phyloP scores from a whole-genome alignment of 2,797 vertebrate species.

The Gila robusta region DNA sequence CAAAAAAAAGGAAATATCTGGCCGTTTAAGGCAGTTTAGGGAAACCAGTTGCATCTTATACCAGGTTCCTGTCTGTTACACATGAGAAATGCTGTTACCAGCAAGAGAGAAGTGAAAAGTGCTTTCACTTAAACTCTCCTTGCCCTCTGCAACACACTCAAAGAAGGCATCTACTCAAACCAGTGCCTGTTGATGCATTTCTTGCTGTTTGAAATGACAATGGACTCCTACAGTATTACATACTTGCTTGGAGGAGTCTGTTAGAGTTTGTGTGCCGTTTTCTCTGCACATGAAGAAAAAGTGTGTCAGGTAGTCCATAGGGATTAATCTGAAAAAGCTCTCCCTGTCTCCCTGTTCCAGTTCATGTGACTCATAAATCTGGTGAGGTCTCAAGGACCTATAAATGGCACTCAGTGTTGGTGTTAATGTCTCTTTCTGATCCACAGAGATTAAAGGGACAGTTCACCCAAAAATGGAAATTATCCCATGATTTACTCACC shows the following conservation, averaged over 20 bases:
- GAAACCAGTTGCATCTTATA: not conserved
- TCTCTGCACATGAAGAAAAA: slow-evolving; percentile 47
- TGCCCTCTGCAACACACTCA: slow-evolving; percentile 2
- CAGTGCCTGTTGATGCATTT: not conserved
- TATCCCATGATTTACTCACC: too few species aligned
- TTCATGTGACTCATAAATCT: slow-evolving; percentile 68
- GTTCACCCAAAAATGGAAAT: too few species aligned
- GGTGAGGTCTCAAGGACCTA: slow-evolving; percentile 63
- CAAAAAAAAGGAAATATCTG: slow-evolving; percentile 4
- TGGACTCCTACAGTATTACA: not conserved
- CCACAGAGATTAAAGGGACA: slow-evolving; percentile 34
- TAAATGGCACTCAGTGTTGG: slow-evolving; percentile 68
- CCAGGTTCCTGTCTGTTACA: not conserved
- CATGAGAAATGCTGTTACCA: slow-evolving; percentile 1
- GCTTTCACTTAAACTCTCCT: slow-evolving; percentile 3
- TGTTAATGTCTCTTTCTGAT: slow-evolving; percentile 58
- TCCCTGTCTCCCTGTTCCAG: slow-evolving; percentile 61
- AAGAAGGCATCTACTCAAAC: not conserved
- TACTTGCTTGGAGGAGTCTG: slow-evolving; percentile 2
- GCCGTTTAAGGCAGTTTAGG: not conserved
- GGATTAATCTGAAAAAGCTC: slow-evolving; percentile 61
- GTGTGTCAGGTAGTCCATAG: slow-evolving; percentile 65
- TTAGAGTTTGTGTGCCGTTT: slow-evolving; percentile 39
- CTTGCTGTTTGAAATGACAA: slow-evolving; percentile 14
- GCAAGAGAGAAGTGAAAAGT: slow-evolving; percentile 28